phyloP scores from a whole-genome alignment of 2,113 vertebrate genomes.

The Oryzias javanicus region DNA sequence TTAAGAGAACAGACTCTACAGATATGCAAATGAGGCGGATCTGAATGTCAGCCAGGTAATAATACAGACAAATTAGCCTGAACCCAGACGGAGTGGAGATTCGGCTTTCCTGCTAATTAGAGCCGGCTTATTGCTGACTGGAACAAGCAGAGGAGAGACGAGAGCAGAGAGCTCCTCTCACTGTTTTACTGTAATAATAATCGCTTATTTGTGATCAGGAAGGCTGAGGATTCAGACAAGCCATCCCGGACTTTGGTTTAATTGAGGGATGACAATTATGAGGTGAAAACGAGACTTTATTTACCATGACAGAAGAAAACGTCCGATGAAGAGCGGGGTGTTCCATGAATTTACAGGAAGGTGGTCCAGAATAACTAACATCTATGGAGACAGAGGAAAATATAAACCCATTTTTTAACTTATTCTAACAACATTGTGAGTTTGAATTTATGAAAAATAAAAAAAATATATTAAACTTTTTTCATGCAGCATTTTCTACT shows the following conservation, averaged over 20 bases:
- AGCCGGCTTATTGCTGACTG: conserved; percentile 52
- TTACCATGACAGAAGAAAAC: conserved; percentile 32
- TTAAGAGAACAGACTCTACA: conserved; percentile 24
- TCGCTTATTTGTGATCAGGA: conserved; percentile 64
- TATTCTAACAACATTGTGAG: no score
- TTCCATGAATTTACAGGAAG: conserved; percentile 7
- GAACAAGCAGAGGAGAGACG: conserved; percentile 17
- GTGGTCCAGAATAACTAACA: no score
- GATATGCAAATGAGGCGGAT: conserved; percentile 39
- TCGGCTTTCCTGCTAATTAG: conserved; percentile 61
- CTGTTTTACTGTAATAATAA: conserved; percentile 62
- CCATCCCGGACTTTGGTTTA: conserved; percentile 58
- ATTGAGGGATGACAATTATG: conserved; percentile 42
- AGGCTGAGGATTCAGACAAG: conserved; percentile 60
- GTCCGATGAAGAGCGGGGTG: conserved; percentile 8
- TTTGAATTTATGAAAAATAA: no score
- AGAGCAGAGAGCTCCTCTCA: conserved; percentile 28
- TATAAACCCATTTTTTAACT: no score
- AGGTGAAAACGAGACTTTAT: conserved; percentile 37
- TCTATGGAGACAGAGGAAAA: no score
- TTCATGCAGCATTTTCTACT: no score
- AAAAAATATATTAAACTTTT: no score
- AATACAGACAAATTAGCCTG: conserved; percentile 58
- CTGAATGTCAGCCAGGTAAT: conserved; percentile 62
- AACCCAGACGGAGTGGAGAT: conserved; percentile 57